phyloP scores from a whole-genome alignment of 2,888 invertebrate species.

The Dichetophora obliterata region DNA sequence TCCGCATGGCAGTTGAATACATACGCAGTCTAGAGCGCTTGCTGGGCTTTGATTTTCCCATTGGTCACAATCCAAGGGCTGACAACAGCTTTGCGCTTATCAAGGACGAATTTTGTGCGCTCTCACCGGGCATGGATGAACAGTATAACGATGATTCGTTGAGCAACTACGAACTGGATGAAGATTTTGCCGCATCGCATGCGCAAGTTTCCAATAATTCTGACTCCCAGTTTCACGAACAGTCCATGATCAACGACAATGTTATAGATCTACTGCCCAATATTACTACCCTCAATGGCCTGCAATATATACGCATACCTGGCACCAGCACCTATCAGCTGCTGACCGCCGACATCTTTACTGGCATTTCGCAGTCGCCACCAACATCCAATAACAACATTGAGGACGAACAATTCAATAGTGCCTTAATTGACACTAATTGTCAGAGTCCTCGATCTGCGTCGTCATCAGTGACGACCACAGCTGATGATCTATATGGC shows the following conservation, averaged over 20 bases:
- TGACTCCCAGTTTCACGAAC: conserved; percentile 31
- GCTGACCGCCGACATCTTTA: conserved; percentile 73
- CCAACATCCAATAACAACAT: conserved; percentile 52
- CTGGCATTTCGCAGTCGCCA: conserved; percentile 62
- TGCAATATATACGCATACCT: conserved; percentile 75
- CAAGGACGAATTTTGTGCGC: conserved; percentile 64
- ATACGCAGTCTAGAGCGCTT: conserved; percentile 85
- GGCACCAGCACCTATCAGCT: conserved; percentile 76
- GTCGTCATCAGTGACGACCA: conserved; percentile 24
- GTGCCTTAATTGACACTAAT: conserved; percentile 70
- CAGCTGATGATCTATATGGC: conserved; percentile 48
- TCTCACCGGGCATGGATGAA: conserved; percentile 56
- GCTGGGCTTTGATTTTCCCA: conserved; percentile 75
- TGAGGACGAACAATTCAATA: conserved; percentile 74
- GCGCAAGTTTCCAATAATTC: background rate
- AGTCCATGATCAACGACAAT: background rate
- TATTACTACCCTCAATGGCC: conserved; percentile 68
- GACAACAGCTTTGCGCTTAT: conserved; percentile 65
- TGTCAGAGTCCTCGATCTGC: conserved; percentile 68
- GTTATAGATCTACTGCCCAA: conserved; percentile 67
- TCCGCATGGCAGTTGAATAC: conserved; percentile 92
- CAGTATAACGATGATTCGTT: conserved; percentile 60
- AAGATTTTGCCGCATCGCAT: conserved; percentile 43
- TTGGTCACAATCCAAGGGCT: conserved; percentile 49
- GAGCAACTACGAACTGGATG: conserved; percentile 64